Conservation (phyloP, 1,140 invertebrate species). For the Pristionchus pacificus region DNA sequence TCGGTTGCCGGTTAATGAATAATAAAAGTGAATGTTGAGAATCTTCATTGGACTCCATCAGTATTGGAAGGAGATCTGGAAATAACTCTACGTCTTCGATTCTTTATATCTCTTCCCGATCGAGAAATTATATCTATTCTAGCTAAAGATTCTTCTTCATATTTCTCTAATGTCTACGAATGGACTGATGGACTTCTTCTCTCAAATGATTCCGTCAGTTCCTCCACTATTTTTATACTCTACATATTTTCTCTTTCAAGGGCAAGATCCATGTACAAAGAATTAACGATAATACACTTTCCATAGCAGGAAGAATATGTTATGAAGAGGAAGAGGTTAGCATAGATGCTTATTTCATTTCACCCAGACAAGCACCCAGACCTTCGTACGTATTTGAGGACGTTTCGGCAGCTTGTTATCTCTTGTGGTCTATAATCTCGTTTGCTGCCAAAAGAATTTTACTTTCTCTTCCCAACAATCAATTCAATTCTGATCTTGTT, state of each 20-base stretch:
- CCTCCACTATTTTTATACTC: too few relatives aligned
- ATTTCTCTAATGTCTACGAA: neutral
- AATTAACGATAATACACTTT: neutral
- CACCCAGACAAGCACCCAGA: too few relatives aligned
- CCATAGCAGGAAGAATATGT: neutral
- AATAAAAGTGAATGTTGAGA: too few relatives aligned
- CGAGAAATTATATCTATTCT: neutral
- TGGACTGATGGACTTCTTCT: neutral
- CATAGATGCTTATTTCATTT: neutral
- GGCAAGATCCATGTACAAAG: neutral
- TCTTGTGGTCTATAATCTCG: neutral
- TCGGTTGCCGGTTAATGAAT: too few relatives aligned
- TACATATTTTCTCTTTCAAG: too few relatives aligned
- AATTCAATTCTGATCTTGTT: neutral
- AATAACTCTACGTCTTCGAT: neutral
- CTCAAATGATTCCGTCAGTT: neutral
- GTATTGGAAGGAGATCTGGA: neutral
- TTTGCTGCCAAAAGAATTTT: neutral
- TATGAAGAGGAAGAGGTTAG: neutral
- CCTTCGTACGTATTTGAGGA: neutral
- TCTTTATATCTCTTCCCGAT: neutral
- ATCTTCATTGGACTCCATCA: neutral
- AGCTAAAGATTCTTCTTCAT: neutral
- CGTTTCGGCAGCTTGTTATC: neutral
- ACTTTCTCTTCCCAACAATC: neutral